Evolutionary conservation across 2,888 invertebrate genomes (phyloP).

Genomic region (Craniophora ligustri): DNA sequence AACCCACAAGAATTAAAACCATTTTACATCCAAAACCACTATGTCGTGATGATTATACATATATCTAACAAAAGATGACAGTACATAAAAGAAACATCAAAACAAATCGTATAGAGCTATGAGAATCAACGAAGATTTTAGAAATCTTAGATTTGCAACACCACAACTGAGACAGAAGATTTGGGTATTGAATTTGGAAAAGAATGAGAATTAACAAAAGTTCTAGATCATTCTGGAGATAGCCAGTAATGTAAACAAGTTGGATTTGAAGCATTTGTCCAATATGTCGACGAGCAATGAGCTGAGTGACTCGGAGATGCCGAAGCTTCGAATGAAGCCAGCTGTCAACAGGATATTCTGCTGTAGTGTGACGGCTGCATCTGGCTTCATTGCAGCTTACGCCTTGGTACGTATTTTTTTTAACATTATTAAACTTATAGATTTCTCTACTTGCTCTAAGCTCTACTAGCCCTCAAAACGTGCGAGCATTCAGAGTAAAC

Average conservation of each 20-base stretch:
- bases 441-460: no score
- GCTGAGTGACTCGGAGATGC: constrained; percentile 72
- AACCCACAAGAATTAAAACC: neutral
- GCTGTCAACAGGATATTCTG: constrained; percentile 84
- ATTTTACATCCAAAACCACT: neutral
- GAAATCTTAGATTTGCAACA: neutral
- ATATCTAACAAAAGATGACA: constrained; percentile 21
- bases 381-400: constrained; percentile 85
- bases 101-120: constrained; percentile 6
- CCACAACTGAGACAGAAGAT: neutral
- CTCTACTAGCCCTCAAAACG: no score
- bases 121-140: constrained; percentile 18
- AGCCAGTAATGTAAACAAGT: constrained; percentile 20
- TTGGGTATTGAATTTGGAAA: constrained; percentile 1
- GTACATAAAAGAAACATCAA: neutral
- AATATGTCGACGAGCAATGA: constrained; percentile 82
- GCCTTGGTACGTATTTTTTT: constrained; percentile 75
- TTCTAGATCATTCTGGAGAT: constrained; percentile 15
- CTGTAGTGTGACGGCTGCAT: constrained; percentile 86
- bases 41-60: no score
- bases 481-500: no score
- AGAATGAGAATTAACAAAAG: constrained; percentile 22
- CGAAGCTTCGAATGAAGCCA: constrained; percentile 81
- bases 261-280: constrained; percentile 9
- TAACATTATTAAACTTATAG: neutral